Evolutionary conservation across 2,797 vertebrate species (phyloP), one percentile per base, ranked within the genome.

Genomic region (Kryptopterus vitreolus): DNA sequence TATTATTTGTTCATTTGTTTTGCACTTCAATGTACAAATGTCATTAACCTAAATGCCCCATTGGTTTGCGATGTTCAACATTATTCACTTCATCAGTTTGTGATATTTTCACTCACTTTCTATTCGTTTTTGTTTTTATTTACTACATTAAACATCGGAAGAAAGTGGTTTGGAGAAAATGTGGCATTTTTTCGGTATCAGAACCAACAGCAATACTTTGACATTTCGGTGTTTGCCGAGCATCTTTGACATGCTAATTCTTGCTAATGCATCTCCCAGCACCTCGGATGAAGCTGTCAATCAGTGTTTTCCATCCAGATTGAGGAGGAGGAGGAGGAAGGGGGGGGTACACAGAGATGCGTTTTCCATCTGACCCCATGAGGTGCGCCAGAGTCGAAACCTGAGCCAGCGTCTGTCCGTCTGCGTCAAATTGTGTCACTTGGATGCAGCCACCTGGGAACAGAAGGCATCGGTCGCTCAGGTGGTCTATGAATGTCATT

Each of bases 401-500:
- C 90, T 86, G 90, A 78, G 76, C 62, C 76, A 38, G 82, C 57
- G 10, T 80, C 35, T 26, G 79, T 62, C n/a, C 43, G 63, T 69
- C 77, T 68, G 78, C 66, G 75, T 83, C 82, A 61, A 85, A 89
- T 87, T 81, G 78, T 87, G 90, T 93, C n/a, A n/a, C n/a, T 92
- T 88, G 90, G 91, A 92, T 89, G 83, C 71, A 82, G 89, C 87
- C 92, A 92, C 89, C 82, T 88, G 90, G 90, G 90, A 91, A 88
- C 87, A 83, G 82, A 84, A 84, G 82, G 86, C 74, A 70, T 79
- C 80, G 74, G 38, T 75, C 86, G 87, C 90, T 92, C 92, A 92
- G 92, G 91, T 92, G 91, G 90, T 91, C 87, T 80, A 91, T 91
- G 91, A 92, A 93, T 92, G 88, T 91, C 87, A 92, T 93, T 93